Percentiles rank a stretch among this genome's conserved stretches.
phyloP scores from a whole-genome alignment of 2,888 invertebrate genomes.

The Epinotia brunnichana region DNA sequence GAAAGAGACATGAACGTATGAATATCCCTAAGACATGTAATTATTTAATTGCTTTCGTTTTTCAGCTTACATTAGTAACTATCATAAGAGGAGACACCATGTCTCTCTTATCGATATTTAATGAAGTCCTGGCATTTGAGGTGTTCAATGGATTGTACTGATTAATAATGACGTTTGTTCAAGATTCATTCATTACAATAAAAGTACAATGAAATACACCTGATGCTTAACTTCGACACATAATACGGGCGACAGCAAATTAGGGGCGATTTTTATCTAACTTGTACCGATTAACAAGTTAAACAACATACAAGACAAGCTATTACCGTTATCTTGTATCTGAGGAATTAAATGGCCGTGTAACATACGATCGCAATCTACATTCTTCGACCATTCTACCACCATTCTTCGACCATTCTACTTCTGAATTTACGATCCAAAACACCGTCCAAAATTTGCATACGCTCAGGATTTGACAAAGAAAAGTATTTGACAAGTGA shows the following conservation, averaged over 20 bases:
- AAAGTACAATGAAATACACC: background rate
- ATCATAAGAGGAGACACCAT: no score
- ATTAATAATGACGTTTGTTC: no score
- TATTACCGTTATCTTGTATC: slow-evolving; percentile 53
- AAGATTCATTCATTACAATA: background rate
- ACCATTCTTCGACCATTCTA: slow-evolving; percentile 56
- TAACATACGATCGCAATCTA: slow-evolving; percentile 63
- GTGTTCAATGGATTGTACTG: no score
- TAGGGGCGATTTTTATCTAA: slow-evolving; percentile 67
- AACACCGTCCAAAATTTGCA: slow-evolving; percentile 63
- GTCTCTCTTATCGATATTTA: no score
- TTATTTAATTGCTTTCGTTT: no score
- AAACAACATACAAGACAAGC: slow-evolving; percentile 70
- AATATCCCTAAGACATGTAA: no score
- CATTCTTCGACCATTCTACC: slow-evolving; percentile 58
- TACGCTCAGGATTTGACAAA: slow-evolving; percentile 58
- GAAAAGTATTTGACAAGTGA: slow-evolving; percentile 73
- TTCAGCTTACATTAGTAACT: no score
- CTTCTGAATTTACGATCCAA: slow-evolving; percentile 65
- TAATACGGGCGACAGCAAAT: slow-evolving; percentile 41
- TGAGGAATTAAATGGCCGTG: slow-evolving; percentile 45
- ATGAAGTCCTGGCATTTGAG: no score
- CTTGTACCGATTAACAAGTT: slow-evolving; percentile 77
- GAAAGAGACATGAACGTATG: no score
- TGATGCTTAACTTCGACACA: background rate